Percentiles rank a stretch among this genome's conserved stretches.
phyloP scores from a whole-genome alignment of 2,888 invertebrate genomes.

The Lissonota sp. region DNA sequence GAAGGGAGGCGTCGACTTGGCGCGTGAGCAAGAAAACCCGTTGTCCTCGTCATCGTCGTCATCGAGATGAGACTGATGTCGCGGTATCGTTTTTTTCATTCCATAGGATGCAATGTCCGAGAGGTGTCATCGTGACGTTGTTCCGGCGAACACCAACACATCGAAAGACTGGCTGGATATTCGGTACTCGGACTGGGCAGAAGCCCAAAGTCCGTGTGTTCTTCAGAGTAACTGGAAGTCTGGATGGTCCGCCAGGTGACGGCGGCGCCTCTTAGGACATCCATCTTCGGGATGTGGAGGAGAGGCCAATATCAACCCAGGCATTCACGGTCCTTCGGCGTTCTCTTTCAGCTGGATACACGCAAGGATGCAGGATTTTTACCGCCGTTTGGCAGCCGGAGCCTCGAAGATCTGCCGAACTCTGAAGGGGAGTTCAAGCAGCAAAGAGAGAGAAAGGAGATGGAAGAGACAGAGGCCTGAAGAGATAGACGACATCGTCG shows the following conservation, averaged over 20 bases:
- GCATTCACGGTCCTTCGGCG: constrained; percentile 29
- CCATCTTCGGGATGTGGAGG: constrained; percentile 76
- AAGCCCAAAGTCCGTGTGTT: background rate
- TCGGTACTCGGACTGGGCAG: no score
- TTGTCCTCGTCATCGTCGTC: constrained; percentile 36
- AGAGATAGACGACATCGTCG: background rate
- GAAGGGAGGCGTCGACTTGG: constrained; percentile 53
- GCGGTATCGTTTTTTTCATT: constrained; percentile 36
- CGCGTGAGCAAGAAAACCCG: constrained; percentile 62
- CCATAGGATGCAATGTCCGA: background rate
- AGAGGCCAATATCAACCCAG: constrained; percentile 43
- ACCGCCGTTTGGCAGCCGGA: constrained; percentile 29
- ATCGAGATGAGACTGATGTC: constrained; percentile 54
- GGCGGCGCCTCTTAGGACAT: constrained; percentile 82
- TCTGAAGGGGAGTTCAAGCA: constrained; percentile 23
- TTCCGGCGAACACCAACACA: constrained; percentile 17
- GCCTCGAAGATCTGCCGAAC: constrained; percentile 47
- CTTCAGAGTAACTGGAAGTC: constrained; percentile 71
- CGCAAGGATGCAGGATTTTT: constrained; percentile 31
- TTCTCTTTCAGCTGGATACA: constrained; percentile 32
- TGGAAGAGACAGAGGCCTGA: constrained; percentile 31
- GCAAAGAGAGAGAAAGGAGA: constrained; percentile 51
- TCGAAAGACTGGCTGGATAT: background rate
- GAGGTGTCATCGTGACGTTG: constrained; percentile 56
- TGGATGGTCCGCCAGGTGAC: constrained; percentile 79